Percentiles rank a stretch among this genome's conserved stretches.
These are phyloP conservation scores for Urocitellus parryii DNA, from an alignment of 2,113 vertebrate species.

Conservation along the genomic window DNA sequence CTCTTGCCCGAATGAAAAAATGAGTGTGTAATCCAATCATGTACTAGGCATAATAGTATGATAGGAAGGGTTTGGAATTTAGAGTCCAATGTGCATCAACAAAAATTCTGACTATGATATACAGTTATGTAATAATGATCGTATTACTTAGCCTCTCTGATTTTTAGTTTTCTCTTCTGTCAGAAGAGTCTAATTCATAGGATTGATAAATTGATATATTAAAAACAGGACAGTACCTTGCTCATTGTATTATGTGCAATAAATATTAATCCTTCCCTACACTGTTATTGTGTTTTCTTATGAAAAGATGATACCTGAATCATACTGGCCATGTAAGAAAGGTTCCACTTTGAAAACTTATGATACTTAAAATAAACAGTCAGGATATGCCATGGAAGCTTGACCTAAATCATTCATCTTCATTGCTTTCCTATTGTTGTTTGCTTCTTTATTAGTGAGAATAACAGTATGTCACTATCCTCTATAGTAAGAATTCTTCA, in stretches of 20 bases:
- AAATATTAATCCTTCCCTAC: conserved; percentile 10
- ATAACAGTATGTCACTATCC: background rate
- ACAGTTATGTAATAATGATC: background rate
- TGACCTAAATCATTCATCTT: background rate
- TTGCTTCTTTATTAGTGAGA: conserved; percentile 15
- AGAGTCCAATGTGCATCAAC: background rate
- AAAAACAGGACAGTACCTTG: conserved; percentile 15
- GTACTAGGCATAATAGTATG: background rate
- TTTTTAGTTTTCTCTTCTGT: conserved; percentile 22
- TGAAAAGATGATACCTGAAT: background rate
- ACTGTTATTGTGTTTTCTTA: background rate
- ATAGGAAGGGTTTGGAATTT: background rate
- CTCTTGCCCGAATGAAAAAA: background rate
- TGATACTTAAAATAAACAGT: background rate
- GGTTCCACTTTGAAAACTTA: background rate
- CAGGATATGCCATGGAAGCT: conserved; percentile 23
- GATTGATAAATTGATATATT: background rate
- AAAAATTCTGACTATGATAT: background rate
- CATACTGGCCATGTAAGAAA: background rate
- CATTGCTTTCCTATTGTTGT: background rate
- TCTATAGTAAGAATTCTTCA: background rate
- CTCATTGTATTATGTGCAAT: background rate
- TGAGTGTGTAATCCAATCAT: background rate
- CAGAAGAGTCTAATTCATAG: conserved; percentile 3
- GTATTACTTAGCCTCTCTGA: background rate